Percentiles rank a stretch among this genome's conserved stretches.
These are phyloP conservation scores for Accipiter virgatus DNA, from an alignment of 2,113 vertebrate genomes.

Conservation along the genomic window DNA sequence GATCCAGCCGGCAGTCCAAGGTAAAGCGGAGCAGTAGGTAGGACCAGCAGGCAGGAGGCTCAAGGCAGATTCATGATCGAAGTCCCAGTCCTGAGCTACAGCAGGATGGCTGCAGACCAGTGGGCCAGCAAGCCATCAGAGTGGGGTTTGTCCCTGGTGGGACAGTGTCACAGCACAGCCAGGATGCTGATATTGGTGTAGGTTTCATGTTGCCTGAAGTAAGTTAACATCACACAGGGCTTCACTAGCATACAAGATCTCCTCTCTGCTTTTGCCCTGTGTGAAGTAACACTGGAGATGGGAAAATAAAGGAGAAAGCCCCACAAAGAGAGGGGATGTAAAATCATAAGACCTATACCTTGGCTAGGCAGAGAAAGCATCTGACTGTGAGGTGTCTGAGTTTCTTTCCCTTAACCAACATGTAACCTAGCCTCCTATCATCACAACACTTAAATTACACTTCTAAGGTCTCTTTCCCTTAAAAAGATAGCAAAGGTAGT, in stretches of 20 bases:
- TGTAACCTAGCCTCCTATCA: background rate
- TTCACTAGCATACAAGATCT: background rate
- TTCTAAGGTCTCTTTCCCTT: background rate
- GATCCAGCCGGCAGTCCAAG: background rate
- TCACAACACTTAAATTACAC: background rate
- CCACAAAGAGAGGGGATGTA: background rate
- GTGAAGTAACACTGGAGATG: background rate
- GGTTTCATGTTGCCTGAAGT: background rate
- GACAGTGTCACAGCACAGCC: background rate
- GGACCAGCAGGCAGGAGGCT: background rate
- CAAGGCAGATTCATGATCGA: background rate
- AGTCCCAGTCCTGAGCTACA: background rate
- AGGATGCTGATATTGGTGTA: background rate
- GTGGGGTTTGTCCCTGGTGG: background rate
- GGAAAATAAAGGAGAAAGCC: background rate
- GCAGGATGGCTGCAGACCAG: fast-evolving
- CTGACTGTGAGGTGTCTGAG: background rate
- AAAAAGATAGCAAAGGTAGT: background rate
- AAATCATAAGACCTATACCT: background rate
- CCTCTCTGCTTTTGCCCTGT: background rate
- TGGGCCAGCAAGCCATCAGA: background rate
- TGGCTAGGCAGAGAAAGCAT: background rate
- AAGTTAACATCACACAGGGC: background rate
- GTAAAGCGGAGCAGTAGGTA: background rate
- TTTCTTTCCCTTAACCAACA: background rate